phyloP scores from a whole-genome alignment of 2,113 vertebrate species.

The Myocastor coypus region DNA sequence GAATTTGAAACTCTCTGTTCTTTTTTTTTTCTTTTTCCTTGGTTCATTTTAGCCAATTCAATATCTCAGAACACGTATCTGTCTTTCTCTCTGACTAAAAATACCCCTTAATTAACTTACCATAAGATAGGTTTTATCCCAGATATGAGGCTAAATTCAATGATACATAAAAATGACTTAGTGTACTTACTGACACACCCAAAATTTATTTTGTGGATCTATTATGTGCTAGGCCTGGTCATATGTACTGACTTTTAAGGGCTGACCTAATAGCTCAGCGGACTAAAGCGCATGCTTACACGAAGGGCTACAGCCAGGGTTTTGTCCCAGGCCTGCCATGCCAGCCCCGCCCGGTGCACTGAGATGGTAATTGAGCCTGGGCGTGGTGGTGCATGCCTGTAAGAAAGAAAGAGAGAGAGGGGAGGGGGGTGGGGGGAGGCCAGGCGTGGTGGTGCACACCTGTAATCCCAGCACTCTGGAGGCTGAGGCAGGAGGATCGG shows the following conservation, averaged over 20 bases:
- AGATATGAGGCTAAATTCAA: constrained; percentile 8
- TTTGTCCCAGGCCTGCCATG: no score
- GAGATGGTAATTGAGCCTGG: no score
- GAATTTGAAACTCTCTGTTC: background rate
- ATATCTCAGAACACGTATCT: background rate
- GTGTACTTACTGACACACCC: background rate
- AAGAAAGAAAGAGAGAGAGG: no score
- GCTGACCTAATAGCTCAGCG: no score
- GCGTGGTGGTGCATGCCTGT: no score
- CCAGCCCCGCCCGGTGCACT: no score
- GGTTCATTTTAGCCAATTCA: background rate
- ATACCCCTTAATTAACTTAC: constrained; percentile 3
- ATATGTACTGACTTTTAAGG: background rate
- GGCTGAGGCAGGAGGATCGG: no score
- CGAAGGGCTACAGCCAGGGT: no score
- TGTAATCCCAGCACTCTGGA: no score
- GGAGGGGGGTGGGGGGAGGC: no score
- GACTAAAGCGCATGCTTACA: no score
- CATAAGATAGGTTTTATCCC: background rate
- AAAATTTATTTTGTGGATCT: constrained; percentile 9
- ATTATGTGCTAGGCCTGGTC: background rate
- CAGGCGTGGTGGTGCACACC: no score
- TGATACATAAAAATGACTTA: background rate
- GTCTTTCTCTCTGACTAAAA: background rate
- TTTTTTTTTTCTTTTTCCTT: background rate